Evolutionary conservation across 2,797 vertebrate genomes (phyloP).

Genomic region (Valencia hispanica): DNA sequence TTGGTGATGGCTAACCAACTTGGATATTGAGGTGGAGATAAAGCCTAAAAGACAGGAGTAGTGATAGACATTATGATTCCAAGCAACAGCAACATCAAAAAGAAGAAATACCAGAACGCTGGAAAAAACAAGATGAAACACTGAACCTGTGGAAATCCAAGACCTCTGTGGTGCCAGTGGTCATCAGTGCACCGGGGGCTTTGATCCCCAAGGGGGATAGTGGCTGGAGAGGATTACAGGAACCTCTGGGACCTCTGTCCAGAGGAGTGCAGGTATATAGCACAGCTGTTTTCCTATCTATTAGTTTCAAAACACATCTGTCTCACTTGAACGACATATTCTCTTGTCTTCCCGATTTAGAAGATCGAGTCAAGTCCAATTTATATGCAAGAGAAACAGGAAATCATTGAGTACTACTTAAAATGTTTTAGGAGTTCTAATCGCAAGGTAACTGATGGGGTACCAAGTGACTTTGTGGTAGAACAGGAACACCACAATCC

Average conservation of each 20-base stretch:
- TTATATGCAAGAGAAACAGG: neutral
- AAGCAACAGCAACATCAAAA: neutral
- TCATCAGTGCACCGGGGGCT: neutral
- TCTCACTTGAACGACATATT: too few species aligned
- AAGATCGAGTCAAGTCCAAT: neutral
- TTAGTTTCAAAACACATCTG: too few species aligned
- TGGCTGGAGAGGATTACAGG: too few species aligned
- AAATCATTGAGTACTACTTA: neutral
- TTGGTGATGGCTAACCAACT: neutral
- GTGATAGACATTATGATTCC: neutral
- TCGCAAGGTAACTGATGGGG: neutral
- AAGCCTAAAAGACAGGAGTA: neutral
- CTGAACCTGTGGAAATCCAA: neutral
- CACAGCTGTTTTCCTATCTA: too few species aligned
- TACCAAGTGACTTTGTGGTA: neutral
- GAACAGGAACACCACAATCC: neutral
- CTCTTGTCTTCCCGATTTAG: too few species aligned
- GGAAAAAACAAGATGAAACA: neutral
- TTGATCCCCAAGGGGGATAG: too few species aligned
- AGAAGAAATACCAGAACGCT: neutral
- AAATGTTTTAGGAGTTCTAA: neutral
- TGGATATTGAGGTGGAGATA: too few species aligned
- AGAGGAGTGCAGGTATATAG: too few species aligned
- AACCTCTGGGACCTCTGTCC: too few species aligned
- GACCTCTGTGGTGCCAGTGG: neutral